Base-by-base conservation (phyloP, 2,113 vertebrate species). In the Columbina picui region DNA sequence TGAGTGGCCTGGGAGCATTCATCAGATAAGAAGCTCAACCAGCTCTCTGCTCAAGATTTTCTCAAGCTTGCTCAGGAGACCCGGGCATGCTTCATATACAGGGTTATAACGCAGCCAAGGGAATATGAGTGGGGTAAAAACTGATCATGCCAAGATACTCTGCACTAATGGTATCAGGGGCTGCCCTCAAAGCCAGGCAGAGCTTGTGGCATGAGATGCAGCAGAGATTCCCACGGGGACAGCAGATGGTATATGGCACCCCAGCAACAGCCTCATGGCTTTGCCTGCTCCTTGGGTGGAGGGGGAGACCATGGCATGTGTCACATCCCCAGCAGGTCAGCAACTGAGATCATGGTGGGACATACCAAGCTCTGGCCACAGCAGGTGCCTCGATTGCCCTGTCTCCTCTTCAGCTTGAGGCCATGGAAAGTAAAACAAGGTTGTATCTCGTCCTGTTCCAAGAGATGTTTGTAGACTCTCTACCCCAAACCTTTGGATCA, bases 21-120 rank as follows among this genome's bases (percentile, higher is more conserved):
- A 74, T 94, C 80, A 80, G 89, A 93, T 96, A 93, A 97, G 94
- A 77, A 84, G 85, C 85, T 93, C 77, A 95, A 81, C 14, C 23
- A 88, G 70, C 76, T 80, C 84, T 75, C 32, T 2, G 5, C 76
- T 81, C 45, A 29, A 52, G 79, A 83, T 94, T 92, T 96, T 95
- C 91, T 97, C 76, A 74, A 16, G 73, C 89, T 94, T 86, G 41
- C 86, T 86, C 53, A 56, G 71, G 83, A 89, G 38, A 67, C 34
- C 52, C 52, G 79, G 6, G 26, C 4, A 5, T 86, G 38, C 36
- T 67, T 79, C 4, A 12, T 57, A 53, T 60, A 53, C 83, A 69
- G 65, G 47, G 23, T 60, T 80, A 23, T 65, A 71, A 34, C 29
- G 25, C 34, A 80, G 75, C 29, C 38, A 49, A n/a, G 39, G 27